Evolutionary conservation across 1,140 invertebrate species (phyloP).

Genomic region (Diabrotica undecimpunctata): DNA sequence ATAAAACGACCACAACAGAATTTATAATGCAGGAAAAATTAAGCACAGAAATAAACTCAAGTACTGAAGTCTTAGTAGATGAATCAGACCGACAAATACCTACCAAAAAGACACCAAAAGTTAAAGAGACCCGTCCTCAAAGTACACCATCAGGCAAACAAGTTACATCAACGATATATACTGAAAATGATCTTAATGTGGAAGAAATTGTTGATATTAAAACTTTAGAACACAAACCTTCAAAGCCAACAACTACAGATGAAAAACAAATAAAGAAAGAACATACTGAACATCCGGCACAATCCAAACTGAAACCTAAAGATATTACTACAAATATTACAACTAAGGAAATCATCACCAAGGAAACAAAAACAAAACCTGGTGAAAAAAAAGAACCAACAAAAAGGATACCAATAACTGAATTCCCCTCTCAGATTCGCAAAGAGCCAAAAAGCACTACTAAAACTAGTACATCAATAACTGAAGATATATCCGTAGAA

Average conservation of each 20-base stretch:
- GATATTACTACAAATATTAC: no score
- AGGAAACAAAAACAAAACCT: no score
- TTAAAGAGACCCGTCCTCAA: conserved; percentile 30
- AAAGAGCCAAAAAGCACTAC: conserved; percentile 8
- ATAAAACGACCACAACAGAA: neutral
- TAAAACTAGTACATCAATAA: no score
- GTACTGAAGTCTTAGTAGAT: conserved; percentile 28
- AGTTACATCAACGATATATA: no score
- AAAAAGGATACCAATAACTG: neutral
- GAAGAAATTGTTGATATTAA: no score
- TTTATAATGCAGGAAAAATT: conserved; percentile 26
- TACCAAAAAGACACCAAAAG: conserved; percentile 11
- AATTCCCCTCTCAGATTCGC: conserved; percentile 28
- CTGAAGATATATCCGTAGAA: no score
- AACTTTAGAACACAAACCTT: conserved; percentile 6
- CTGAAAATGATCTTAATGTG: no score
- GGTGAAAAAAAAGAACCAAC: no score
- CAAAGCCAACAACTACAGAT: conserved; percentile 20
- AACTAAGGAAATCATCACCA: no score
- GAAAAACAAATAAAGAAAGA: neutral
- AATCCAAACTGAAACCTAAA: no score
- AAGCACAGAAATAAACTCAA: conserved; percentile 33
- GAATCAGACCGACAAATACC: conserved; percentile 29
- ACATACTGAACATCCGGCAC: neutral
- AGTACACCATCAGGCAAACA: conserved; percentile 3